Conservation (phyloP, 2,113 vertebrate species). For the Paramormyrops kingsleyae region DNA sequence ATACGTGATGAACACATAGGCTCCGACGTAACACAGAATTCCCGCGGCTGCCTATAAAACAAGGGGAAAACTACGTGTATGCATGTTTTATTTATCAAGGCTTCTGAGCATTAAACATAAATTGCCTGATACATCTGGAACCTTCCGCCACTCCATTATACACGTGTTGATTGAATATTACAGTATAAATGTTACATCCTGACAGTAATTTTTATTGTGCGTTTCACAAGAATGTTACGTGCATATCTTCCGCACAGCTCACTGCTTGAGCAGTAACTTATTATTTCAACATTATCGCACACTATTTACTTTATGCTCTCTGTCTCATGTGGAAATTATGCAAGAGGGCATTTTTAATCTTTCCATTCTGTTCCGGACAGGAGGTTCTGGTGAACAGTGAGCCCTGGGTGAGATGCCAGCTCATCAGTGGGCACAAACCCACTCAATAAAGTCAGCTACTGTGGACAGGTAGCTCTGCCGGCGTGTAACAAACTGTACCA, state of each 20-base stretch:
- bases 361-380: neutral
- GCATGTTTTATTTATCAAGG: neutral
- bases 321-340: neutral
- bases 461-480: neutral
- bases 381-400: neutral
- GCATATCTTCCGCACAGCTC: neutral
- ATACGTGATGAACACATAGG: slow-evolving; percentile 96
- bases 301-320: neutral
- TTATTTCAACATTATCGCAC: neutral
- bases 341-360: neutral
- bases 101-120: neutral
- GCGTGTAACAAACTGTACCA: neutral
- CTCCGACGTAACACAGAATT: slow-evolving; percentile 95
- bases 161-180: neutral
- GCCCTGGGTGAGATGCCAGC: neutral
- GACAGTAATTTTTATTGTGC: neutral
- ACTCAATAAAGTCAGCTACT: neutral
- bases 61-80: neutral
- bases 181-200: neutral
- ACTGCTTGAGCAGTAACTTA: neutral
- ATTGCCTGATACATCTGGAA: neutral
- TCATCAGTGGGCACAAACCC: neutral
- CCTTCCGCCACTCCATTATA: neutral
- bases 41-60: slow-evolving; percentile 80
- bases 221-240: neutral